phyloP scores from a whole-genome alignment of 2,888 invertebrate genomes.

The Sarcophaga rosellei region DNA sequence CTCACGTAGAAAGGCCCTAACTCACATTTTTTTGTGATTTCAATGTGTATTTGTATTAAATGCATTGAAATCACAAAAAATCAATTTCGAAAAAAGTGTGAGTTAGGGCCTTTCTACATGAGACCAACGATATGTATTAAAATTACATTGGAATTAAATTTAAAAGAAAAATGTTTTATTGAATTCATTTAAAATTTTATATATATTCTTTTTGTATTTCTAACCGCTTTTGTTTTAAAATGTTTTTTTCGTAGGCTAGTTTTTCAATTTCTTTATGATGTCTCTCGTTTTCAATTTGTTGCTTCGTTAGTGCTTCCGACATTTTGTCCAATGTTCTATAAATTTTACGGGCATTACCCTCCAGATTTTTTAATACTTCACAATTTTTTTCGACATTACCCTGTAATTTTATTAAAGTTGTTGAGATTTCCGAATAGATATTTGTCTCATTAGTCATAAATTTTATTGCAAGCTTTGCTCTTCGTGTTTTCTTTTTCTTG shows the following conservation, averaged over 20 bases:
- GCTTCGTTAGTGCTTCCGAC: neutral
- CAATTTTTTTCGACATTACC: neutral
- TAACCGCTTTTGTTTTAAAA: neutral
- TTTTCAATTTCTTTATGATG: constrained; percentile 16
- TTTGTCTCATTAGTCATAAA: neutral
- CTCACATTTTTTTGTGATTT: too few species aligned
- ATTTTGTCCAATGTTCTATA: neutral
- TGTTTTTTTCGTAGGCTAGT: constrained; percentile 2
- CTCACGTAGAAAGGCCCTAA: too few species aligned
- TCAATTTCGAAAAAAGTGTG: too few species aligned
- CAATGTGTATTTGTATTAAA: too few species aligned
- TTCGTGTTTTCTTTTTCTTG: neutral
- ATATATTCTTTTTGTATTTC: constrained; percentile 11
- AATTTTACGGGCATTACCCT: neutral
- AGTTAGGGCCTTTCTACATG: too few species aligned
- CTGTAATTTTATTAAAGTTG: constrained; percentile 6
- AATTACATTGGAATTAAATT: too few species aligned
- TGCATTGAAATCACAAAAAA: too few species aligned
- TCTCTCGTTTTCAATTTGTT: constrained; percentile 8
- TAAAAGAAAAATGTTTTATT: too few species aligned
- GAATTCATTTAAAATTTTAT: too few species aligned
- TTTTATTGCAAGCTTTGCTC: constrained; percentile 1
- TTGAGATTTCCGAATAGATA: constrained; percentile 5
- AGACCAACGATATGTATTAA: too few species aligned
- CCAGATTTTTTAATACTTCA: neutral